Conservation (phyloP, 1,140 invertebrate species). For the Neodiprion fabricii region DNA sequence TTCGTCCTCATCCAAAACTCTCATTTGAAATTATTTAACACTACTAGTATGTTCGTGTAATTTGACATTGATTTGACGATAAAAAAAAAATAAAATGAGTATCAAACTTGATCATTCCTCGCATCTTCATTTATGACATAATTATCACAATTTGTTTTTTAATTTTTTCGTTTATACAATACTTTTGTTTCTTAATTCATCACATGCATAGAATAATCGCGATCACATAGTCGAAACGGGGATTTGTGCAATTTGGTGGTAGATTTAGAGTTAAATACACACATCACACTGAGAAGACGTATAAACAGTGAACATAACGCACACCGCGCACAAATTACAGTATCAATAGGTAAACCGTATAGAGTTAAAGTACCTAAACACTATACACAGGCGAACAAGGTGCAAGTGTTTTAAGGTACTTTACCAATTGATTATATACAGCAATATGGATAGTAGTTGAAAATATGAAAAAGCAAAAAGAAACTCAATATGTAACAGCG, state of each 20-base stretch:
- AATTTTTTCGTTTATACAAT: background rate
- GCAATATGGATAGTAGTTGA: background rate
- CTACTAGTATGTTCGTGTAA: too few species aligned
- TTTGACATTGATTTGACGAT: too few species aligned
- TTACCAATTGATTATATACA: background rate
- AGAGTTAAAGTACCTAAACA: background rate
- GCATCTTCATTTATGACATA: background rate
- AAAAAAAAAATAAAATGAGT: background rate
- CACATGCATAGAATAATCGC: background rate
- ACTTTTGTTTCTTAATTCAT: background rate
- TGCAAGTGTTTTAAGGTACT: background rate
- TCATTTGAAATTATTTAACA: too few species aligned
- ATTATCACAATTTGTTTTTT: background rate
- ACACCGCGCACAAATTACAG: background rate
- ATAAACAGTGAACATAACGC: background rate
- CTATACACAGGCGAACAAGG: background rate
- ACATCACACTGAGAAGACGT: background rate
- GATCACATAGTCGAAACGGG: constrained; percentile 26
- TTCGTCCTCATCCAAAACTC: background rate
- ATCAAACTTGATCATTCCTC: background rate
- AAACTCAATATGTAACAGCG: background rate
- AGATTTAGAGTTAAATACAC: constrained; percentile 4
- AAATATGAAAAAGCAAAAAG: background rate
- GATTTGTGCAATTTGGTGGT: constrained; percentile 43
- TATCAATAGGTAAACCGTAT: background rate